These are phyloP conservation scores for Drosophila hydei DNA, from an alignment of 1,140 invertebrate species.

Conservation along the genomic window DNA sequence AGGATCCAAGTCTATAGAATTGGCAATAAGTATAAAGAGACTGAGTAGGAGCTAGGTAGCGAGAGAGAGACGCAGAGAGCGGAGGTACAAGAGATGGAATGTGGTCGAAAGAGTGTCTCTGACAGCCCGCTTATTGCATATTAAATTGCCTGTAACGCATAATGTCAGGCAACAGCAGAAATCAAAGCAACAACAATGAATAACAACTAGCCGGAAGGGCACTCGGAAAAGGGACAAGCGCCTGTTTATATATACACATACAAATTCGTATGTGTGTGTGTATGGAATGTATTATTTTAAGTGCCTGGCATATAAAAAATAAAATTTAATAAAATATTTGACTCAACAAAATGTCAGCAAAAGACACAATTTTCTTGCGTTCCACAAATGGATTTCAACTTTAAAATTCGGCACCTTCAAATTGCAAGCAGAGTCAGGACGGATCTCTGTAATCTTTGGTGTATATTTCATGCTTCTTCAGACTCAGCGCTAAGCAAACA, in stretches of 20 bases:
- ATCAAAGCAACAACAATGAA: slow-evolving; percentile 43
- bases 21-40: too few relatives aligned
- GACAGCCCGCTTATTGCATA: slow-evolving; percentile 79
- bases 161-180: slow-evolving; percentile 46
- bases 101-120: slow-evolving; percentile 40
- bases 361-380: background rate
- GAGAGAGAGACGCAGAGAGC: background rate
- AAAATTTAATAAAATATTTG: slow-evolving; percentile 34
- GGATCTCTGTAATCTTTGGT: too few relatives aligned
- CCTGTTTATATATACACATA: slow-evolving; percentile 1
- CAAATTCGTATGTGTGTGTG: slow-evolving; percentile 13
- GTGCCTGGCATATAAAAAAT: slow-evolving; percentile 16
- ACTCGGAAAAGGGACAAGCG: slow-evolving; percentile 36
- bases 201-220: slow-evolving; percentile 60
- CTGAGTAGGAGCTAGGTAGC: too few relatives aligned
- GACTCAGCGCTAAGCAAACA: background rate
- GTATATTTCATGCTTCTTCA: too few relatives aligned
- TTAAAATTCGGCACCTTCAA: background rate
- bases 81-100: background rate
- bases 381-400: background rate
- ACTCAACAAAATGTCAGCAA: slow-evolving; percentile 11
- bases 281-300: slow-evolving; percentile 15
- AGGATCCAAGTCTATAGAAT: too few relatives aligned
- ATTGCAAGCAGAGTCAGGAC: background rate
- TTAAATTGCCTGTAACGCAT: slow-evolving; percentile 53